Base-by-base conservation (phyloP, 2,888 invertebrate species). In the Pycnomerus fuliginosus region DNA sequence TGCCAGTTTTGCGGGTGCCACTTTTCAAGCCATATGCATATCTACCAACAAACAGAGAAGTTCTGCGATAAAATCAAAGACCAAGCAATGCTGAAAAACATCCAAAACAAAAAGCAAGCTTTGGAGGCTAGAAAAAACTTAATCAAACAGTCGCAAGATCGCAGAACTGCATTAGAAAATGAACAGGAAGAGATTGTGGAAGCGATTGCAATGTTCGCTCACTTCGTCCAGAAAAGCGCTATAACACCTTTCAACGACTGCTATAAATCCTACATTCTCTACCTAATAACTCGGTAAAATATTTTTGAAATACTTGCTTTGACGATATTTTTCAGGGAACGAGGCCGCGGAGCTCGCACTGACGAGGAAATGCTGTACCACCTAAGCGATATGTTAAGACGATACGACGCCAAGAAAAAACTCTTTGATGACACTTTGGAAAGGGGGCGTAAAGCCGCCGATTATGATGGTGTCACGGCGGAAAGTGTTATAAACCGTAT, bases 21-120 rank as follows among this genome's bases (percentile, higher is more conserved):
- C 44, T 69, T 62, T 48, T 57, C 50, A 13, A 48, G 57, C 1
- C 69, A 70, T 37, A 64, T 68, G 66, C 69, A 70, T 41, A 57
- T 70, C 24, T 69, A 69, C 34, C 69, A 69, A 38, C 52, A 59
- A 48, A 65, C 65, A 1, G 53, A 61, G 43, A 61, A 60, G 2
- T 50, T 58, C 17, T 52, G 62, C 24, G 55, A 50, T 8, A 53
- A 51, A 25, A 55, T 63, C 20, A 49, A 53, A 15, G 65, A 69
- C 40, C 44, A 48, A 8, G 53, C 53, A 16, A 52, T 68, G 3
- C 47, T 58, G 17, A 37, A 44, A n/a, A 59, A 52, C 37, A 61
- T 69, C 10, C 45, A 42, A 3, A 49, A 43, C 1, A 62, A 58
- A 40, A 55, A 64, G 37, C 49, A 53, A 13, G 48, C 58, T 1